Evolutionary conservation across 2,888 invertebrate species (phyloP).

Genomic region (Arrhopalites spinosus): DNA sequence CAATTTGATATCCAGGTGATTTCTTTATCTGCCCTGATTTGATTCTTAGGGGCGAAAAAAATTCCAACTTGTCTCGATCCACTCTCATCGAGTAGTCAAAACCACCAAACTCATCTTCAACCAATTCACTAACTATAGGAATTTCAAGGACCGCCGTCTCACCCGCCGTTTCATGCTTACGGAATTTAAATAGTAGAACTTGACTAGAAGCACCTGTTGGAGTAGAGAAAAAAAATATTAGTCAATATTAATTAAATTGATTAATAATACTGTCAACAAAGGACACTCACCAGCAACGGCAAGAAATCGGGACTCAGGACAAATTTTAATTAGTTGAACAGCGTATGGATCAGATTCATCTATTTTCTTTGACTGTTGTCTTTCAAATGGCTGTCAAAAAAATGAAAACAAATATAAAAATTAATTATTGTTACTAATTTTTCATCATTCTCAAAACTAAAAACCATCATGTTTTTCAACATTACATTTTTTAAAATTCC

Average conservation of each 20-base stretch:
- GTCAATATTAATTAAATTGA: too few relatives aligned
- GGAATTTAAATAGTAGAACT: conserved; percentile 93
- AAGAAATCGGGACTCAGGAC: conserved; percentile 88
- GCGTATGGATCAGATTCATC: conserved; percentile 85
- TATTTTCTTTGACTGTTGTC: conserved; percentile 64
- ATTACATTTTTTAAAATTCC: too few relatives aligned
- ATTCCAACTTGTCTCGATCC: conserved; percentile 55
- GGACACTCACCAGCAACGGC: conserved; percentile 93
- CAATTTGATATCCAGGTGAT: conserved; percentile 95
- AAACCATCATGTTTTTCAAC: too few relatives aligned
- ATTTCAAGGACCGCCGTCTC: conserved; percentile 85
- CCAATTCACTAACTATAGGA: conserved; percentile 79
- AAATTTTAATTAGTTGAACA: conserved; percentile 85
- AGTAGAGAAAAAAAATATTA: too few relatives aligned
- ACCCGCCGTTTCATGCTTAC: conserved; percentile 82
- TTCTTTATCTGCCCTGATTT: conserved; percentile 79
- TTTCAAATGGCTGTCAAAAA: conserved; percentile 73
- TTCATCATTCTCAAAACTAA: too few relatives aligned
- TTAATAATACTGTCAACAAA: too few relatives aligned
- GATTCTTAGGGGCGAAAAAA: conserved; percentile 67
- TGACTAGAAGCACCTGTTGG: conserved; percentile 88
- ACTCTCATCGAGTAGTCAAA: conserved; percentile 58
- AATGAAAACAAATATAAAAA: background rate
- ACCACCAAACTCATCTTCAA: conserved; percentile 58
- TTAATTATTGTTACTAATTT: too few relatives aligned